A percentile compares a stretch with the other conserved stretches of the same genome.
phyloP scores from a whole-genome alignment of 2,888 invertebrate genomes.

The Bimastos eiseni region DNA sequence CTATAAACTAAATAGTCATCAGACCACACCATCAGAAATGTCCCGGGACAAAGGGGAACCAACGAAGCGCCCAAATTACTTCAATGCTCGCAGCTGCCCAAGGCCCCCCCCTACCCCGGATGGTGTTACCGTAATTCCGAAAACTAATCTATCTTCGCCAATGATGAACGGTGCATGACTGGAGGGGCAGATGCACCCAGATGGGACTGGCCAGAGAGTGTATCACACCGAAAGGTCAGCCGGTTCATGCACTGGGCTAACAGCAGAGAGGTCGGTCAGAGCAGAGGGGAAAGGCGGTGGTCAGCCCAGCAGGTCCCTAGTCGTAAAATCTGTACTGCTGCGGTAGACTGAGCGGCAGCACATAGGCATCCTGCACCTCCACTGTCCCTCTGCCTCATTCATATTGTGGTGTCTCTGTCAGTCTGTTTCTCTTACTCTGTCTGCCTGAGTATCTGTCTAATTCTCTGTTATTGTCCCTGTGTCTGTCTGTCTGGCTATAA shows the following conservation, averaged over 20 bases:
- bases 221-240: not conserved
- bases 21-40: not conserved
- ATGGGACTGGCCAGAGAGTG: not conserved
- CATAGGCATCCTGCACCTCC: too few species aligned
- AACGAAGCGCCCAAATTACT: not conserved
- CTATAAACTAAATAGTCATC: not conserved
- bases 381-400: not conserved
- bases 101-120: not conserved
- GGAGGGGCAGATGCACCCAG: not conserved
- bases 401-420: not conserved
- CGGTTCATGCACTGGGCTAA: not conserved
- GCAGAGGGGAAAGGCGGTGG: not conserved
- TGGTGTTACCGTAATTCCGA: not conserved
- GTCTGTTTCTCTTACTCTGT: not conserved
- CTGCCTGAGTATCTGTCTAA: not conserved
- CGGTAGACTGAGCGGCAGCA: not conserved
- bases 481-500: not conserved
- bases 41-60: not conserved
- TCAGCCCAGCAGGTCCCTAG: not conserved
- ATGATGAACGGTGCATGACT: not conserved
- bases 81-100: not conserved
- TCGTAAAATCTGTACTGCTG: not conserved
- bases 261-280: not conserved
- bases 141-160: not conserved
- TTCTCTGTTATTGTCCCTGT: not conserved